phyloP scores from a whole-genome alignment of 2,113 vertebrate genomes.

The Felis chaus region DNA sequence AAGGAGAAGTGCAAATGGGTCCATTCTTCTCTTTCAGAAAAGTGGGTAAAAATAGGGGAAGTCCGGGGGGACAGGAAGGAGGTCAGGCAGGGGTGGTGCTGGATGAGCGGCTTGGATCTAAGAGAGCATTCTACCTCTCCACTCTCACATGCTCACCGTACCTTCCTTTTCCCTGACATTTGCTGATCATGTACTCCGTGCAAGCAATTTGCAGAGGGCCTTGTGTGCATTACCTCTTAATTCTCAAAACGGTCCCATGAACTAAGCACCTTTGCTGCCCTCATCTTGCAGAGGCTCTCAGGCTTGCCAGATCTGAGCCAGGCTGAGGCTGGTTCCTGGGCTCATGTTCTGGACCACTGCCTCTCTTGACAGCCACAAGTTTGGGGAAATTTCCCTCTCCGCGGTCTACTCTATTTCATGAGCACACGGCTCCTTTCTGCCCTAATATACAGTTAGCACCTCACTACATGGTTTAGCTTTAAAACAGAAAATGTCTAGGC shows the following conservation, averaged over 20 bases:
- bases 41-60: background rate
- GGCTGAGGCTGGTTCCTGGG: too few relatives aligned
- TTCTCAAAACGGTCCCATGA: background rate
- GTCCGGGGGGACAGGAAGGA: rapidly evolving
- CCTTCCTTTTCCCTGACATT: background rate
- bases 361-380: background rate
- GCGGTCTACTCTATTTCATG: rapidly evolving
- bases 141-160: rapidly evolving
- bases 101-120: rapidly evolving
- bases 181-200: background rate
- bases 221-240: too few relatives aligned
- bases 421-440: background rate
- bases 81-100: too few relatives aligned
- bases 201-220: background rate
- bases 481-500: background rate
- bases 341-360: rapidly evolving
- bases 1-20: background rate
- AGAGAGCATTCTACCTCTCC: background rate
- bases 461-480: background rate
- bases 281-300: background rate
- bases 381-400: too few relatives aligned
- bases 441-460: background rate
- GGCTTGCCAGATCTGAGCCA: background rate
- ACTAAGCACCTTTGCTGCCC: too few relatives aligned
- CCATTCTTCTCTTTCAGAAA: background rate